phyloP scores from a whole-genome alignment of 2,888 invertebrate species.

The Leucoma salicis region DNA sequence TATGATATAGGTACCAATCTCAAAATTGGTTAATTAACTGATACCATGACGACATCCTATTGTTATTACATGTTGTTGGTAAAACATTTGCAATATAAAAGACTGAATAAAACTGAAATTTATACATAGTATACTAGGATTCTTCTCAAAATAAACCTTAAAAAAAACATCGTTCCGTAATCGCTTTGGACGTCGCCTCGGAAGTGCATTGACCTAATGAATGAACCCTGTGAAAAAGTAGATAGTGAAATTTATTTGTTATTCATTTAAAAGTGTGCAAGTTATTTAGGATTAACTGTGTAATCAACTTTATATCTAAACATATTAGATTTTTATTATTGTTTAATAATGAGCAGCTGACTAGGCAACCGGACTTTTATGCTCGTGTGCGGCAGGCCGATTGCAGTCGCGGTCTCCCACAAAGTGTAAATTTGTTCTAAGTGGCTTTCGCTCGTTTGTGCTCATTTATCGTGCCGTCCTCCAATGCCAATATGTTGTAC shows the following conservation, averaged over 20 bases:
- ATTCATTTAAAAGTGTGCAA: conserved; percentile 35
- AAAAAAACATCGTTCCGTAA: conserved; percentile 67
- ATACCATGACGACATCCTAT: conserved; percentile 30
- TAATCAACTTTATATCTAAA: neutral
- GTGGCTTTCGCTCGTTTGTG: conserved; percentile 77
- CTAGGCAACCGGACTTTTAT: conserved; percentile 39
- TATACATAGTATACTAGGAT: conserved; percentile 40
- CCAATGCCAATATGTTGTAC: conserved; percentile 64
- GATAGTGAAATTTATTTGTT: conserved; percentile 37
- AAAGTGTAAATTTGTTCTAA: conserved; percentile 80
- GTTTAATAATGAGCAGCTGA: conserved; percentile 68
- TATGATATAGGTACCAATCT: conserved; percentile 21
- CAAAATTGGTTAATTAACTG: conserved; percentile 29
- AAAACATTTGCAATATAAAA: conserved; percentile 10
- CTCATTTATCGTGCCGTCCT: conserved; percentile 69
- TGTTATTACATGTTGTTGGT: conserved; percentile 25
- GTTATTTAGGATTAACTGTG: conserved; percentile 13
- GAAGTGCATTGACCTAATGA: conserved; percentile 80
- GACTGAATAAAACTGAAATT: conserved; percentile 12
- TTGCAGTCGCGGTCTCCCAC: conserved; percentile 74
- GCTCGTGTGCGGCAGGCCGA: conserved; percentile 42
- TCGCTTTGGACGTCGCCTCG: conserved; percentile 70
- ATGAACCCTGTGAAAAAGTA: conserved; percentile 64
- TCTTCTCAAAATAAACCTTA: conserved; percentile 49
- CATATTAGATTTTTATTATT: no score